Conservation (phyloP, 2,113 vertebrate species). For the Phyllopteryx taeniolatus region DNA sequence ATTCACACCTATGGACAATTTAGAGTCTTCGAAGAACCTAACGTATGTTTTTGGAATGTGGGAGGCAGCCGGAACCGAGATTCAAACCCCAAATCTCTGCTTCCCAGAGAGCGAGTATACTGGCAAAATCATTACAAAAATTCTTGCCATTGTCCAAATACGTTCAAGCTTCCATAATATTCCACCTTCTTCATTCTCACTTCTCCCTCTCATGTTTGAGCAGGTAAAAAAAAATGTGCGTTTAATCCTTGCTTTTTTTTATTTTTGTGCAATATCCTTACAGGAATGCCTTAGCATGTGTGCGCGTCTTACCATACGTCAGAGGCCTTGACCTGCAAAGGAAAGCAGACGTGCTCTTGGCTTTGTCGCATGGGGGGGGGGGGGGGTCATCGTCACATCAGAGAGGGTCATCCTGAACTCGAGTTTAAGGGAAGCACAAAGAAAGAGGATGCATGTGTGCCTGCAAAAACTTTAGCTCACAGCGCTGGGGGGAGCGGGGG, state of each 20-base stretch:
- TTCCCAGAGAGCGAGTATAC: neutral
- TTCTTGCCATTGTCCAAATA: neutral
- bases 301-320: constrained; percentile 1
- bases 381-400: constrained; percentile 63
- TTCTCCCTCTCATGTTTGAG: constrained; percentile 1
- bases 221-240: neutral
- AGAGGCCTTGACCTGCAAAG: constrained; percentile 32
- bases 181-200: neutral
- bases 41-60: too few species aligned
- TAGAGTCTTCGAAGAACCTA: too few species aligned
- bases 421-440: constrained; percentile 43
- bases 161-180: neutral
- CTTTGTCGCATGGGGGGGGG: constrained; percentile 30
- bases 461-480: constrained; percentile 34
- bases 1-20: too few species aligned
- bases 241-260: neutral
- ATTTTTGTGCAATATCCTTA: constrained; percentile 27
- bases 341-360: constrained; percentile 49
- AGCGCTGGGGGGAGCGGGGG: constrained; percentile 55
- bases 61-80: neutral
- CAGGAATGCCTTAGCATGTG: constrained; percentile 14
- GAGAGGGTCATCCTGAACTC: constrained; percentile 56
- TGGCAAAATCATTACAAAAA: neutral
- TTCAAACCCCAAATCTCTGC: neutral
- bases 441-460: constrained; percentile 53